Percentiles rank a stretch among this genome's conserved stretches.
Conservation (phyloP, 2,113 vertebrate genomes). For the Stegastes partitus region DNA sequence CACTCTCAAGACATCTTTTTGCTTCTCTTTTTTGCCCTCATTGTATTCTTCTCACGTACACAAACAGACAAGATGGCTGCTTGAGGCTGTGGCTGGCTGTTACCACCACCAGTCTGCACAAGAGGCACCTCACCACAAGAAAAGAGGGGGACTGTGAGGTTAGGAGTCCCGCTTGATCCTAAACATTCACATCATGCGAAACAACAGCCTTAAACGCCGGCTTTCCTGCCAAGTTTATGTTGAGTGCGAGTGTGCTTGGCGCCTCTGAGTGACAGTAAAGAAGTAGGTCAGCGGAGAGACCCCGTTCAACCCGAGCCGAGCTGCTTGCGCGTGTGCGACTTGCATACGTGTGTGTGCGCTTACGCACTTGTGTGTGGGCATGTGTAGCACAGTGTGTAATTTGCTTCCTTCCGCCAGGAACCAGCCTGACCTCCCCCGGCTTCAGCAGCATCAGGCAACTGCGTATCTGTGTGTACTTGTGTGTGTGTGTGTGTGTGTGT, state of each 20-base stretch:
- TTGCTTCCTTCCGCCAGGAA: constrained; percentile 73
- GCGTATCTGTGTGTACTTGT: constrained; percentile 35
- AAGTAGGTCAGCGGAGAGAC: constrained; percentile 82
- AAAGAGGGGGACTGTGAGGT: constrained; percentile 16
- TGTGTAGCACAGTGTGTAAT: constrained; percentile 63
- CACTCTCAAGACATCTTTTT: background rate
- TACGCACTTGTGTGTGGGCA: constrained; percentile 35
- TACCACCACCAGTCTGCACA: constrained; percentile 69
- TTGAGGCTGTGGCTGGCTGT: constrained; percentile 63
- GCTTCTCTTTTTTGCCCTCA: background rate
- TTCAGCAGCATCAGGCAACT: constrained; percentile 44
- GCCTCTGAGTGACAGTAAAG: constrained; percentile 57
- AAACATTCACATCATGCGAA: constrained; percentile 36
- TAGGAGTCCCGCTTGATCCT: constrained; percentile 44
- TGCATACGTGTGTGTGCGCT: constrained; percentile 10
- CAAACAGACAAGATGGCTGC: constrained; percentile 76
- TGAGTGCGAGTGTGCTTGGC: constrained; percentile 36
- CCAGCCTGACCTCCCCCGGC: constrained; percentile 68
- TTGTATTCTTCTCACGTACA: constrained; percentile 31
- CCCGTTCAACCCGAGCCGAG: constrained; percentile 65
- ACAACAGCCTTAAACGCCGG: constrained; percentile 5
- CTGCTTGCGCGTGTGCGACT: constrained; percentile 9
- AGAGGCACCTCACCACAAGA: constrained; percentile 61
- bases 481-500: constrained; percentile 16
- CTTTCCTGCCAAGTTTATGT: constrained; percentile 48